Evolutionary conservation across 1,140 invertebrate genomes (phyloP).

Genomic region (Cotesia vestalis): DNA sequence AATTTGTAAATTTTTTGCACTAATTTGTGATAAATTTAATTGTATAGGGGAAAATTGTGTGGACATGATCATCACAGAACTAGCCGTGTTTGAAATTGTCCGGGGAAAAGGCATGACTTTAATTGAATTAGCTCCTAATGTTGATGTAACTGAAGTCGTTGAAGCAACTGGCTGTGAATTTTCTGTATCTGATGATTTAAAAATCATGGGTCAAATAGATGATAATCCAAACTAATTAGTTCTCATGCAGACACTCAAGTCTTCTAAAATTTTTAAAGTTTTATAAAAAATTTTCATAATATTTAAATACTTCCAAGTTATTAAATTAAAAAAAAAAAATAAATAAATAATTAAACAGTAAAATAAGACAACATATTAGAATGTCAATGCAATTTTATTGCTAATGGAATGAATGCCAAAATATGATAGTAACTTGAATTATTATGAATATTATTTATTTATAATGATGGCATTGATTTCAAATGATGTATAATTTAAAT

Average conservation of each 20-base stretch:
- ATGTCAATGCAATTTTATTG: constrained; percentile 3
- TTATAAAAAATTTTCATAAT: no score
- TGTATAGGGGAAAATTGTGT: constrained; percentile 74
- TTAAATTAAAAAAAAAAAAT: constrained; percentile 32
- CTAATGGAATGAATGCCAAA: constrained; percentile 24
- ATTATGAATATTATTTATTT: constrained; percentile 28
- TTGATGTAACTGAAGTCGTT: constrained; percentile 84
- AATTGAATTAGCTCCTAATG: constrained; percentile 86
- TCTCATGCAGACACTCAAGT: no score
- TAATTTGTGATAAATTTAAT: constrained; percentile 11
- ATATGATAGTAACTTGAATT: not conserved
- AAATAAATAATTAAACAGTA: no score
- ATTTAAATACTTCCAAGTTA: no score
- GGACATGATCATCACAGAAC: constrained; percentile 96
- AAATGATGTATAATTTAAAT: constrained; percentile 74
- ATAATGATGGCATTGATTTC: constrained; percentile 11
- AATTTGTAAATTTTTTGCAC: constrained; percentile 7
- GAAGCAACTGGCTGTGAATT: constrained; percentile 88
- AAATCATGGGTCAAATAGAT: constrained; percentile 74
- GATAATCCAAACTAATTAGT: no score
- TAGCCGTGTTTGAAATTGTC: constrained; percentile 92
- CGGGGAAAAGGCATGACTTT: constrained; percentile 82
- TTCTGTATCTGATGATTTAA: constrained; percentile 76
- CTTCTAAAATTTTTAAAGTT: no score
- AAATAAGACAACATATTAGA: no score